phyloP scores from a whole-genome alignment of 2,888 invertebrate genomes.

The Plutella xylostella region DNA sequence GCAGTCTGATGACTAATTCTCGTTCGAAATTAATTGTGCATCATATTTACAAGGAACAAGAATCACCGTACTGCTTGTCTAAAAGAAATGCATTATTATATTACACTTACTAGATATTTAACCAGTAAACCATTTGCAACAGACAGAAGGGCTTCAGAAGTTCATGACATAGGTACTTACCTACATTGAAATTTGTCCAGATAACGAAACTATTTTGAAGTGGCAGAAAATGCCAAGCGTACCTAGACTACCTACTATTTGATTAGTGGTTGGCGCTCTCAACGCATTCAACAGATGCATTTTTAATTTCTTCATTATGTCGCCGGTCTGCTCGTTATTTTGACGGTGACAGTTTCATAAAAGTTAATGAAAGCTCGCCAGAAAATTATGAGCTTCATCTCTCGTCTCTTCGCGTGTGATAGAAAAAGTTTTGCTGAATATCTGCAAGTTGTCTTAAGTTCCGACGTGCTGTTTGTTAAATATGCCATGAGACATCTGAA shows the following conservation, averaged over 20 bases:
- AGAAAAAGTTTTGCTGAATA: too few relatives aligned
- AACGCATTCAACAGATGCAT: slow-evolving; percentile 26
- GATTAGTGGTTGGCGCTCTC: too few relatives aligned
- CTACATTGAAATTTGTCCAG: too few relatives aligned
- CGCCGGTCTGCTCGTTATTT: slow-evolving; percentile 25
- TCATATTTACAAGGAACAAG: not conserved
- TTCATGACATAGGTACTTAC: too few relatives aligned
- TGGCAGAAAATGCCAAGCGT: not conserved
- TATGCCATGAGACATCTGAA: too few relatives aligned
- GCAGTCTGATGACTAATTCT: too few relatives aligned
- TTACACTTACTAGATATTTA: not conserved
- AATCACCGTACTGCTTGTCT: not conserved
- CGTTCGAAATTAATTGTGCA: too few relatives aligned
- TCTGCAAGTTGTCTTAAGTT: too few relatives aligned
- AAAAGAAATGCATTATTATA: not conserved
- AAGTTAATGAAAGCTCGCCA: slow-evolving; percentile 6
- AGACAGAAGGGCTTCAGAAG: too few relatives aligned
- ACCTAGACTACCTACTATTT: not conserved
- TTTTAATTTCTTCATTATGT: slow-evolving; percentile 43
- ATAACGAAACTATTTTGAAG: too few relatives aligned
- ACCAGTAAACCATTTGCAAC: not conserved
- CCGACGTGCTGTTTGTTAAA: too few relatives aligned
- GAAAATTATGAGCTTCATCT: not conserved
- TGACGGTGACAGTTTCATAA: slow-evolving; percentile 20
- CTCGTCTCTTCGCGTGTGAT: too few relatives aligned